A percentile compares a stretch with the other conserved stretches of the same genome.
Evolutionary conservation across 2,797 vertebrate genomes (phyloP).

Genomic region (Mallotus villosus): DNA sequence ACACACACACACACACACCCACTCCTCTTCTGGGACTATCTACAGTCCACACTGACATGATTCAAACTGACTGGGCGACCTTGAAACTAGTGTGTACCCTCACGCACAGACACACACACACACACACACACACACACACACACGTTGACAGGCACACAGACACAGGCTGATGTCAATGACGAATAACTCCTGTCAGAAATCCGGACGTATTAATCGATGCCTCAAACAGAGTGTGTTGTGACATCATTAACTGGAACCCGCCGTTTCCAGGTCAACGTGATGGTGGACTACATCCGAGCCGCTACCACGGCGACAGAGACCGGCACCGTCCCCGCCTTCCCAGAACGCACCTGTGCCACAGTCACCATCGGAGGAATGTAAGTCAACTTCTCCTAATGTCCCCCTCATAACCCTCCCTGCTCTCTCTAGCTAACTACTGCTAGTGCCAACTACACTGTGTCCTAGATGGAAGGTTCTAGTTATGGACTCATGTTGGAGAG

Average conservation of each 20-base stretch:
- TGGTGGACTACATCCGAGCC: conserved; percentile 94
- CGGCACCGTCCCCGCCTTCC: conserved; percentile 84
- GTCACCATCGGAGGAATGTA: conserved; percentile 96
- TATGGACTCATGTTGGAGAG: no score
- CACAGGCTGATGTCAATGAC: conserved; percentile 9
- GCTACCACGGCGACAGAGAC: conserved; percentile 83
- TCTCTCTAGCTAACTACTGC: no score
- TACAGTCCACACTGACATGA: conserved; percentile 76
- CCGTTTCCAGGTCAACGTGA: conserved; percentile 88
- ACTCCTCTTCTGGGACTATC: conserved; percentile 72
- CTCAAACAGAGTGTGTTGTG: not conserved
- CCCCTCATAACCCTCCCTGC: no score
- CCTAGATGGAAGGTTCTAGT: no score
- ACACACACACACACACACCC: no score
- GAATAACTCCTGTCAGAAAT: not conserved
- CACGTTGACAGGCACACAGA: not conserved
- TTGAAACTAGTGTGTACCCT: conserved; percentile 69
- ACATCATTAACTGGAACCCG: conserved; percentile 5
- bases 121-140: not conserved
- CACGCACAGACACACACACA: conserved; percentile 20
- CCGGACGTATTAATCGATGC: no score
- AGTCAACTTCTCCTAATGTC: conserved; percentile 61
- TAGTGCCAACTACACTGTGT: no score
- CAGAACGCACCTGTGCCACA: conserved; percentile 94
- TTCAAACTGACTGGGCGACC: conserved; percentile 84